Base-by-base conservation (phyloP, 2,113 vertebrate genomes). In the Pomatorhinus ruficollis region DNA sequence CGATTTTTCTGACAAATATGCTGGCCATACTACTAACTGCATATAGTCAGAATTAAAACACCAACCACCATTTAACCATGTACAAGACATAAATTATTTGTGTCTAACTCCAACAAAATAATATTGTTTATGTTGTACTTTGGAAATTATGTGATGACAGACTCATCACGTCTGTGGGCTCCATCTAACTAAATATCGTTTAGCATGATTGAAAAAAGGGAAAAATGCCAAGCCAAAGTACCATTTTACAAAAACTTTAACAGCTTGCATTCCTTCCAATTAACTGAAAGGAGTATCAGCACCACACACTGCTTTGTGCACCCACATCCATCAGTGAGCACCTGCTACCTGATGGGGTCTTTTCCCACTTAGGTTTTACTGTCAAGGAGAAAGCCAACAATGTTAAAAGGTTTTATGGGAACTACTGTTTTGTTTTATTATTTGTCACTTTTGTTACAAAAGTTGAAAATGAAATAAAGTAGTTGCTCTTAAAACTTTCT, bases 11-110 rank as follows among this genome's bases (percentile, higher is more conserved):
- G 50, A 27, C 6, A 66, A 61, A 61, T 53, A 61, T 50, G 2
- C 15, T 74, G 31, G 28, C 35, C 54, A 65, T 0, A 0, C 4
- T 47, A 31, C 39, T 74, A 65, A 72, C 10, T 56, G 31, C 13
- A 37, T 33, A 30, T 10, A 61, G 27, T 12, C 83, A 42, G 92
- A 97, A 96, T 89, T 84, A 91, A 95, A 89, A 89, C 37, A 71
- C 6, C 12, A 92, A 42, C 33, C 95, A 47, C 11, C 40, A 18
- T 39, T 77, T 66, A 74, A 87, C 56, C 49, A 39, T 52, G 21
- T 37, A 71, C 44, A 71, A 56, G 22, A 65, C 75, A 86, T 33
- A 27, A 13, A 56, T 83, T 7, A 21, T 47, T 54, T 70, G 6
- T 78, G 12, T 85, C 39, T 93, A 80, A 79, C 27, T 60, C 59